Base-by-base conservation (phyloP, 2,888 invertebrate genomes). In the Trachelus stipa region DNA sequence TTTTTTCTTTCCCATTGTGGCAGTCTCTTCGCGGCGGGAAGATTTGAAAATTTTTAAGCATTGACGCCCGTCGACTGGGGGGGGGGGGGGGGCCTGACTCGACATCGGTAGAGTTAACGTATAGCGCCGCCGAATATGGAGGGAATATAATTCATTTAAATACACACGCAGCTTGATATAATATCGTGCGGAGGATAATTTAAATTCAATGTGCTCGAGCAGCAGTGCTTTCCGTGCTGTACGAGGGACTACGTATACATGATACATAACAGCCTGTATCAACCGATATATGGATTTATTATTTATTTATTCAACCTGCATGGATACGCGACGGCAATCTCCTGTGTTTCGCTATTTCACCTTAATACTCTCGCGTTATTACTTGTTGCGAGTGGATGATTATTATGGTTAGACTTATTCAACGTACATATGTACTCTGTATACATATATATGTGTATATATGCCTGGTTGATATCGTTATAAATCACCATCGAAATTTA, bases 171-270 rank as follows among this genome's bases (percentile, higher is more conserved):
- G 34, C 69, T 74, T 73, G 83, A 81, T 81, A 80, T 81, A 76
- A 79, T 77, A 77, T 76, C 37, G 77, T 69, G 76, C 79, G 81
- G 79, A 76, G 81, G 81, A 84, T 85, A 84, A 86, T 85, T 85
- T 85, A 84, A 85, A 85, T 85, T 85, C 85, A 85, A 86, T 85
- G 85, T 82, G 80, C 79, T 76, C 76, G 73, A 35, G 73, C 71
- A 68, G 73, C 77, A 31, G 74, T n/a, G 68, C 23, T 69, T 56
- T 68, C 71, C 69, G 71, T 69, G 68, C 69, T 56, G 73, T 71
- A 31, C 71, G 34, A 76, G 35, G 40, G 77, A 34, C 68, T 68
- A 40, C 35, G 74, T 35, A 79, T 69, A 37, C 79, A 77, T 73
- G 78, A 71, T 81, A 80, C 77, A 77, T 79, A 77, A 79, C 77